A percentile compares a stretch with the other conserved stretches of the same genome.
These are phyloP conservation scores for Drosophila demipolita DNA, from an alignment of 2,888 invertebrate species.

Conservation along the genomic window DNA sequence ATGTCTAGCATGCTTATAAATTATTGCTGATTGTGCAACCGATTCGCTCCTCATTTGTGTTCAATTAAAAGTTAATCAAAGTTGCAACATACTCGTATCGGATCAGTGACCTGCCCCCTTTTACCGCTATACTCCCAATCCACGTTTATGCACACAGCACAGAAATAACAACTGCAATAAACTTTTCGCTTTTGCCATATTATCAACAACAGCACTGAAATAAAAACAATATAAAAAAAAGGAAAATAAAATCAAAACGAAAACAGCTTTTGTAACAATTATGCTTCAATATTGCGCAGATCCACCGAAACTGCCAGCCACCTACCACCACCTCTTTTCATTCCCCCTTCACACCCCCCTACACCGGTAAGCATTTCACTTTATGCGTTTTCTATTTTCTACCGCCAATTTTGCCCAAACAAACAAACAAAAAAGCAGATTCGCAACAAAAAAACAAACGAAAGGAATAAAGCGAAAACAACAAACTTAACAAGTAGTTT, in stretches of 20 bases:
- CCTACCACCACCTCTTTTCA: neutral
- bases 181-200: constrained; percentile 30
- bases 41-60: constrained; percentile 56
- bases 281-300: constrained; percentile 57
- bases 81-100: constrained; percentile 42
- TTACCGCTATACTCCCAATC: neutral
- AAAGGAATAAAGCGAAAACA: constrained; percentile 46
- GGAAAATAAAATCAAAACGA: constrained; percentile 20
- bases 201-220: constrained; percentile 16
- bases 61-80: constrained; percentile 76
- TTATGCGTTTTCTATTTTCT: constrained; percentile 58
- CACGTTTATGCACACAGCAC: constrained; percentile 2
- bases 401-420: constrained; percentile 53
- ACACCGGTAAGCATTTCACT: constrained; percentile 1
- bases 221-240: constrained; percentile 36
- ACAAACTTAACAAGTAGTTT: constrained; percentile 70
- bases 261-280: constrained; percentile 67
- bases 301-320: neutral
- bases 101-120: constrained; percentile 23
- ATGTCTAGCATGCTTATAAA: neutral
- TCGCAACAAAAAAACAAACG: constrained; percentile 2
- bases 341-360: neutral
- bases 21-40: constrained; percentile 39
- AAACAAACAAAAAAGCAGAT: constrained; percentile 34
- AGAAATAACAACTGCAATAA: constrained; percentile 19